A percentile compares a stretch with the other conserved stretches of the same genome.
phyloP scores from a whole-genome alignment of 2,113 vertebrate genomes.

The Heterotilapia buettikoferi region DNA sequence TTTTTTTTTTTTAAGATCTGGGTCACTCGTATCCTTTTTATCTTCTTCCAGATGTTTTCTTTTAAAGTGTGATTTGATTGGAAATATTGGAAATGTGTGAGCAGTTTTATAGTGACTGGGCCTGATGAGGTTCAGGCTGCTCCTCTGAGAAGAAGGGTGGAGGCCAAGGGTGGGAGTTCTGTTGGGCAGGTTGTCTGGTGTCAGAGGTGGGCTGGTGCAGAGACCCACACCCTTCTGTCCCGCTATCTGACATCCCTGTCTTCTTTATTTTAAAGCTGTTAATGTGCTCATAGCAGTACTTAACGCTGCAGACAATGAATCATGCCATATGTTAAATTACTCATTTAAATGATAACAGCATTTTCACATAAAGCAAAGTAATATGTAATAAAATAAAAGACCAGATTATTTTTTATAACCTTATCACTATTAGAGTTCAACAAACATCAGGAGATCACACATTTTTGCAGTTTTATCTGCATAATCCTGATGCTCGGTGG shows the following conservation, averaged over 20 bases:
- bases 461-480: not conserved
- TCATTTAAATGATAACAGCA: not conserved
- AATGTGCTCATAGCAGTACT: not conserved
- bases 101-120: not conserved
- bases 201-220: not conserved
- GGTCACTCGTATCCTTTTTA: not conserved
- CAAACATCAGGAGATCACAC: not conserved
- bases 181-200: not conserved
- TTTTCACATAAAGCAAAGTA: not conserved
- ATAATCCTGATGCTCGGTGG: not conserved
- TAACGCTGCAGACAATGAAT: not conserved
- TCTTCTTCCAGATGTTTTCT: not conserved
- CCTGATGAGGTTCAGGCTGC: not conserved
- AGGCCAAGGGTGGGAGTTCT: not conserved
- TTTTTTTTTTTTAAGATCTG: not conserved
- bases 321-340: not conserved
- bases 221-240: not conserved
- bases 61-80: not conserved
- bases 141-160: not conserved
- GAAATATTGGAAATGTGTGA: not conserved
- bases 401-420: not conserved
- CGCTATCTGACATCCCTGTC: not conserved
- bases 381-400: not conserved
- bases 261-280: not conserved
- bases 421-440: not conserved